A percentile compares a stretch with the other conserved stretches of the same genome.
Conservation (phyloP, 2,888 invertebrate species). For the Eupeodes luniger region DNA sequence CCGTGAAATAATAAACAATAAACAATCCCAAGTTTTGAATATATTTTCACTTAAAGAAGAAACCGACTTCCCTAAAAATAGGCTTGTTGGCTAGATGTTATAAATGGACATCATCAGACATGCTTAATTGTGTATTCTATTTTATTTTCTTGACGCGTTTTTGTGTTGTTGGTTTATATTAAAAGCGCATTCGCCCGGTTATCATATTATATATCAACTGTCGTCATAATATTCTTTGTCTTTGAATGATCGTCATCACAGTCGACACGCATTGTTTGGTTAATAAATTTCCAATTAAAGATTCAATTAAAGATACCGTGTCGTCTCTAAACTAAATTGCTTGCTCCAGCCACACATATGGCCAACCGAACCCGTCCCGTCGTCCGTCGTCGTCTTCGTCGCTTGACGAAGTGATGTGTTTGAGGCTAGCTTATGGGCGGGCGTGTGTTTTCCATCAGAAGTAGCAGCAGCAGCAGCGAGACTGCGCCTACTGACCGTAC, state of each 20-base stretch:
- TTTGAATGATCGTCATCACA: constrained; percentile 44
- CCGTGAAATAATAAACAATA: constrained; percentile 10
- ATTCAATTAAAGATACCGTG: constrained; percentile 73
- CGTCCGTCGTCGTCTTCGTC: no score
- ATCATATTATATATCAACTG: constrained; percentile 2
- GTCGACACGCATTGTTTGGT: constrained; percentile 72
- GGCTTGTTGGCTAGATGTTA: not conserved
- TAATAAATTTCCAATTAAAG: constrained; percentile 76
- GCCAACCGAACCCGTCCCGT: not conserved
- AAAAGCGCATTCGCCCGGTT: constrained; percentile 38
- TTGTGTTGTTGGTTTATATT: not conserved
- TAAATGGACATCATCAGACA: no score
- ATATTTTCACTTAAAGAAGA: not conserved
- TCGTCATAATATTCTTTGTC: constrained; percentile 37
- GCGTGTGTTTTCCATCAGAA: constrained; percentile 26
- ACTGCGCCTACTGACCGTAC: constrained; percentile 16
- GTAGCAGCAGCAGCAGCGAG: not conserved
- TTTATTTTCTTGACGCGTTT: not conserved
- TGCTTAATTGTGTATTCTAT: not conserved
- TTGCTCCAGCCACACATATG: constrained; percentile 38
- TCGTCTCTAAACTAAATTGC: constrained; percentile 36
- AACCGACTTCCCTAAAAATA: constrained; percentile 11
- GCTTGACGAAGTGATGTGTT: not conserved
- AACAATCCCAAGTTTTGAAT: not conserved
- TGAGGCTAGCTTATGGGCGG: constrained; percentile 22